These are phyloP conservation scores for Drepana falcataria DNA, from an alignment of 2,888 invertebrate species.

Conservation along the genomic window DNA sequence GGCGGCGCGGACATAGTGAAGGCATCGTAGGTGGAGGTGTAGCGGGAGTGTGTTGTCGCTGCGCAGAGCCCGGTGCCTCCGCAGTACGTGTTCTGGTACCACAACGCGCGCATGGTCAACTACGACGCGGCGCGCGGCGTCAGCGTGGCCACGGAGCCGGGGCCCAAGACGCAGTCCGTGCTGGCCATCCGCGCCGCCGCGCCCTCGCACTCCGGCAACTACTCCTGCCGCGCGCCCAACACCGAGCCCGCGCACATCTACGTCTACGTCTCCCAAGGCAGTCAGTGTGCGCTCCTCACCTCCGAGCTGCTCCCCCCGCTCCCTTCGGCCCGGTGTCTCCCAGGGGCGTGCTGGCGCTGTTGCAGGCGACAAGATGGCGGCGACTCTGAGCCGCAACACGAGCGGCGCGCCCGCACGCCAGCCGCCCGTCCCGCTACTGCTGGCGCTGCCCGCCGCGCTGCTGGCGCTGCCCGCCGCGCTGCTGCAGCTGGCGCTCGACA, in stretches of 20 bases:
- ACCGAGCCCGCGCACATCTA: conserved; percentile 93
- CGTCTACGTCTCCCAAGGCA: conserved; percentile 95
- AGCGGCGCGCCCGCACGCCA: conserved; percentile 6
- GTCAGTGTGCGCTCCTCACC: conserved; percentile 39
- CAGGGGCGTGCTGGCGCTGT: background rate
- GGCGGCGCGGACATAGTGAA: too few relatives aligned
- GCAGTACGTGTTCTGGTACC: conserved; percentile 97
- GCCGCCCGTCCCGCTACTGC: conserved; percentile 6
- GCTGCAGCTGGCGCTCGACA: background rate
- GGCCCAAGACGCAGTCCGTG: conserved; percentile 90
- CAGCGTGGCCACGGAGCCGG: conserved; percentile 89
- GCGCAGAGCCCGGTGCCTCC: conserved; percentile 94
- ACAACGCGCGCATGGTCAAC: conserved; percentile 96
- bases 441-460: conserved; percentile 5
- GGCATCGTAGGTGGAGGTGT: too few relatives aligned
- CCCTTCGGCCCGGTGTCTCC: too few relatives aligned
- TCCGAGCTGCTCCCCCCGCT: background rate
- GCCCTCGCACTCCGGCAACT: conserved; percentile 93
- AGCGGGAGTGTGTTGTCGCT: conserved; percentile 4
- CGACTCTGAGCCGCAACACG: conserved; percentile 88
- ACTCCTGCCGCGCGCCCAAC: conserved; percentile 93
- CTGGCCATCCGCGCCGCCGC: conserved; percentile 90
- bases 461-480: background rate
- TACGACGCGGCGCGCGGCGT: conserved; percentile 92
- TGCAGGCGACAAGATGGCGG: conserved; percentile 94